A percentile compares a stretch with the other conserved stretches of the same genome.
phyloP scores from a whole-genome alignment of 2,113 vertebrate genomes.

The Mystacornis crossleyi region DNA sequence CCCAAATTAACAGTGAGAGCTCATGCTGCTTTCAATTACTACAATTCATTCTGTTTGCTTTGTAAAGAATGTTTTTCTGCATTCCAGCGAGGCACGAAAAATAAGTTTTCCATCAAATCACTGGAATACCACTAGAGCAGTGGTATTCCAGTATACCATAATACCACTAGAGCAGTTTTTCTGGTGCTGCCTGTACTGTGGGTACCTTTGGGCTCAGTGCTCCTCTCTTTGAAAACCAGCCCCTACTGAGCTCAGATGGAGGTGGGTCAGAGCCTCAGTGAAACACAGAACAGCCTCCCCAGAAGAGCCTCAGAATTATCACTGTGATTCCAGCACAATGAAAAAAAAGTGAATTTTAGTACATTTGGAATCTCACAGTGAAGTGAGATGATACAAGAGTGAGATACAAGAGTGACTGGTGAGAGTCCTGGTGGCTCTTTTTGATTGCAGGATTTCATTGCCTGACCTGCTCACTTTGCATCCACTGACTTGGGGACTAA shows the following conservation, averaged over 20 bases:
- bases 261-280: neutral
- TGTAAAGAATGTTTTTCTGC: neutral
- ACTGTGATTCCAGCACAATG: neutral
- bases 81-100: neutral
- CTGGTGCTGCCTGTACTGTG: neutral
- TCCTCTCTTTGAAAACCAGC: neutral
- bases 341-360: neutral
- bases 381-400: no score
- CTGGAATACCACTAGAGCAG: neutral
- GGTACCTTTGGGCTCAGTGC: neutral
- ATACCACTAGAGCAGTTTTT: neutral
- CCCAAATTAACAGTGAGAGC: neutral
- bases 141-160: no score
- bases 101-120: neutral
- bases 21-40: conserved; percentile 41
- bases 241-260: neutral
- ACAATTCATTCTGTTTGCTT: neutral
- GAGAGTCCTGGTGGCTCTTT: neutral
- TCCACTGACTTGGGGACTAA: neutral
- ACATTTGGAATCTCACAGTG: neutral
- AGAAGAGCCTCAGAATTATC: neutral
- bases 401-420: neutral
- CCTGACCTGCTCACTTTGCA: neutral
- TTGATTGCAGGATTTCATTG: neutral
- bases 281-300: neutral